Base-by-base conservation (phyloP, 2,888 invertebrate species). In the Rhyacophila evoluta region DNA sequence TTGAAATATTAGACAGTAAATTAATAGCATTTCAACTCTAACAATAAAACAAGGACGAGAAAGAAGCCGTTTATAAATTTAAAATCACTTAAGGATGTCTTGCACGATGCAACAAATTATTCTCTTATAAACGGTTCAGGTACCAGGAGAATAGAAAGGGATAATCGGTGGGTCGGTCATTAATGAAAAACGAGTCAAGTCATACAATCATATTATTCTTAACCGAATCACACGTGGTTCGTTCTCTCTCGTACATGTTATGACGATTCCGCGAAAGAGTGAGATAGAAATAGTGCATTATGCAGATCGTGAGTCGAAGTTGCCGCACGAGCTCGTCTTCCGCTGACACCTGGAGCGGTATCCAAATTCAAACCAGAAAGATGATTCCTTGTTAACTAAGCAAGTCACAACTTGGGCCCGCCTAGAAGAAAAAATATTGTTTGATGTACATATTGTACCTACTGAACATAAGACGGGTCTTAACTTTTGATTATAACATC, bases 321-420 rank as follows among this genome's bases (percentile, higher is more conserved):
- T 36, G 74, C 70, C 39, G 74, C 78, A 78, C 78, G 78, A 78
- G 78, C 74, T 78, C 78, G 69, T 74, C 74, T 78, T 74, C 74
- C 38, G 74, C 74, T 78, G 73, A 78, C 78, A 78, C 78, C 70
- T 39, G 70, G 74, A 74, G 74, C 78, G 74, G 39, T 41, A 77
- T 78, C 70, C 74, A 41, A 29, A 70, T 55, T 55, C 74, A 74
- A 41, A 37, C 77, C 68, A 28, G 28, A 37, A 25, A 73, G 29
- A 33, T 38, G 25, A 41, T 74, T 39, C 41, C 38, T 28, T 37
- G 27, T 70, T 78, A 37, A 78, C 70, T 74, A 74, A 33, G 29
- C 39, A 33, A 39, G 77, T 73, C 55, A 76, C 55, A 76, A 36
- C 12, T 25, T 72, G 36, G 12, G 27, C 76, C 55, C 39, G 41